A percentile compares a stretch with the other conserved stretches of the same genome.
These are phyloP conservation scores for Sparidentex hasta DNA, from an alignment of 2,797 vertebrate species.

Conservation along the genomic window DNA sequence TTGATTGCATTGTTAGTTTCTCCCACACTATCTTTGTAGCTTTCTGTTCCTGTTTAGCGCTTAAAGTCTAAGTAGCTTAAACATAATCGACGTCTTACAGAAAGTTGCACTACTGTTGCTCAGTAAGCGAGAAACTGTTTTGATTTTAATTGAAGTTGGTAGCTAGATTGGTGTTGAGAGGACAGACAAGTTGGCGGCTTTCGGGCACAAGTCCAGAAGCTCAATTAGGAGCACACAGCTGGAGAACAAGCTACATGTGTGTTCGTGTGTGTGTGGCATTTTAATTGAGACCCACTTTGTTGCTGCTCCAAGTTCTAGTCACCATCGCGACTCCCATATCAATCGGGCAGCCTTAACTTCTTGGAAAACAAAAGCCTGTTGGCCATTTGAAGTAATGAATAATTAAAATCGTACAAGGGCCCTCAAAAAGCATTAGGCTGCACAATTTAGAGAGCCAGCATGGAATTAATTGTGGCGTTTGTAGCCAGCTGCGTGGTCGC, in stretches of 20 bases:
- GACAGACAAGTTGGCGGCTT: constrained; percentile 26
- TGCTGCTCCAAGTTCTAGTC: constrained; percentile 38
- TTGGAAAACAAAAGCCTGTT: constrained; percentile 58
- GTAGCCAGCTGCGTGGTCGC: constrained; percentile 62
- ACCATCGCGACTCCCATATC: constrained; percentile 31
- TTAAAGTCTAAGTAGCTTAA: constrained; percentile 75
- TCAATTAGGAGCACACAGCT: constrained; percentile 63
- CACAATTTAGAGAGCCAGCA: constrained; percentile 58
- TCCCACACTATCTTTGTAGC: constrained; percentile 38
- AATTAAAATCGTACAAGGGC: constrained; percentile 71
- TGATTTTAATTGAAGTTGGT: constrained; percentile 53
- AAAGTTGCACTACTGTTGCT: constrained; percentile 62
- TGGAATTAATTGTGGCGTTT: constrained; percentile 72
- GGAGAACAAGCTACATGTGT: constrained; percentile 35
- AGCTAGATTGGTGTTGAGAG: constrained; percentile 28
- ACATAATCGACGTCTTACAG: constrained; percentile 48
- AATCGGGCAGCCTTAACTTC: constrained; percentile 36
- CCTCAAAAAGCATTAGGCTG: constrained; percentile 59
- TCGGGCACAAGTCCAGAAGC: constrained; percentile 48
- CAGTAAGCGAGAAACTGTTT: constrained; percentile 69
- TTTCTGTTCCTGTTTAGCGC: constrained; percentile 37
- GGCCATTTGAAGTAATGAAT: constrained; percentile 75
- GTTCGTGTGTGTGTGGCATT: constrained; percentile 48
- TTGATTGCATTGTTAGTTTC: constrained; percentile 60
- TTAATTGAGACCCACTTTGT: constrained; percentile 64